Base-by-base conservation (phyloP, 1,140 invertebrate species). In the Mercenaria mercenaria region DNA sequence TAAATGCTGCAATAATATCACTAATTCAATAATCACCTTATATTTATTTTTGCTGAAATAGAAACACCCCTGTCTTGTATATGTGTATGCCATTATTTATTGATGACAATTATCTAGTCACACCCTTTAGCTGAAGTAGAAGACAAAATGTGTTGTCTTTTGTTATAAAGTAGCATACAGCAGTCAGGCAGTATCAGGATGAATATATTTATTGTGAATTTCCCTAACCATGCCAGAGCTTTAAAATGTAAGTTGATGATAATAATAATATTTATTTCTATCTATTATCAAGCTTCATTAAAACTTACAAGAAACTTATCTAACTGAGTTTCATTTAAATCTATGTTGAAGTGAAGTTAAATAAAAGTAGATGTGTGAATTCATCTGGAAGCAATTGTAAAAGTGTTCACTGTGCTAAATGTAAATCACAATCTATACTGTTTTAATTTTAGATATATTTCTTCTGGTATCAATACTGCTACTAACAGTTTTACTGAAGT, bases 171-270 rank as follows among this genome's bases (percentile, higher is more conserved):
- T 10, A 61, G 10, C 8, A 61, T 11, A 4, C 8, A 61, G 56
- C 56, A 61, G 6, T 11, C 56, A 20, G 23, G 6, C 26, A 4
- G 4, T n/a, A 61, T 26, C 18, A 6, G 18, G 39, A 72, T 72
- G 34, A 72, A 72, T 32, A 39, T 39, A 39, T 39, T 23, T 8
- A 81, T 81, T 61, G 11, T 81, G n/a, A 81, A 61, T 61, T 59
- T 56, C 50, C 79, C 79, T 4, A 61, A 81, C 47, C 26, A 15
- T 56, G 29, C 52, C 13, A 56, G 56, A 23, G 34, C 34, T 29
- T 56, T 81, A 26, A 81, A 81, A 81, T 56, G 79, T 81, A 39
- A 59, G 79, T 80, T 56, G 20, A 20, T 76, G 6, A 67, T 10
- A 32, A 32, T 67, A 13, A 56, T 23, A 56, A 3, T 20, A 56